Evolutionary conservation across 2,797 vertebrate species (phyloP).

Genomic region (Chiroxiphia lanceolata): DNA sequence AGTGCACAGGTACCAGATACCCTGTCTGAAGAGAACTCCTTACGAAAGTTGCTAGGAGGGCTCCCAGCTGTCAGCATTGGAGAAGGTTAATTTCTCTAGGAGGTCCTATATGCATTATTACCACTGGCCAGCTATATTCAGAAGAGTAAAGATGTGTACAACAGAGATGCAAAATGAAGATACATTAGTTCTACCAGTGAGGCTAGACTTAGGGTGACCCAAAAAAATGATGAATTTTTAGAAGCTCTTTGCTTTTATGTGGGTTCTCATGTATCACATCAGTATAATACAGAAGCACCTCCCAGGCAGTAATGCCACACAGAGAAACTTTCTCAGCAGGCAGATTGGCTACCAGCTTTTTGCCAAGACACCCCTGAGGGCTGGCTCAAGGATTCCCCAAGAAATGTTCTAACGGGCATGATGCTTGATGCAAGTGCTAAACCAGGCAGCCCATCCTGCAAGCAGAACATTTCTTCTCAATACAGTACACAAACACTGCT

Average conservation of each 20-base stretch:
- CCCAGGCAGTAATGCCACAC: background rate
- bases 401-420: background rate
- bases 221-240: background rate
- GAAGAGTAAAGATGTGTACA: background rate
- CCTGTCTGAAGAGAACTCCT: background rate
- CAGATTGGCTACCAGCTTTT: background rate
- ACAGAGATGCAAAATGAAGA: background rate
- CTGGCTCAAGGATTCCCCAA: background rate
- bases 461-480: background rate
- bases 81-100: background rate
- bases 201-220: background rate
- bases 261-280: background rate
- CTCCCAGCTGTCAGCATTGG: background rate
- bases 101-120: background rate
- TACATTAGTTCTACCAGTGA: background rate
- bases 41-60: background rate
- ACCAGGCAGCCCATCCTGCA: background rate
- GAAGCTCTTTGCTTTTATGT: background rate
- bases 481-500: background rate
- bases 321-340: background rate
- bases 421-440: background rate
- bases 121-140: background rate
- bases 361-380: accelerated
- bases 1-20: background rate
- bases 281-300: background rate